Evolutionary conservation across 2,888 invertebrate species (phyloP), one percentile per base, ranked within the genome.

Genomic region (Cotesia congregata): DNA sequence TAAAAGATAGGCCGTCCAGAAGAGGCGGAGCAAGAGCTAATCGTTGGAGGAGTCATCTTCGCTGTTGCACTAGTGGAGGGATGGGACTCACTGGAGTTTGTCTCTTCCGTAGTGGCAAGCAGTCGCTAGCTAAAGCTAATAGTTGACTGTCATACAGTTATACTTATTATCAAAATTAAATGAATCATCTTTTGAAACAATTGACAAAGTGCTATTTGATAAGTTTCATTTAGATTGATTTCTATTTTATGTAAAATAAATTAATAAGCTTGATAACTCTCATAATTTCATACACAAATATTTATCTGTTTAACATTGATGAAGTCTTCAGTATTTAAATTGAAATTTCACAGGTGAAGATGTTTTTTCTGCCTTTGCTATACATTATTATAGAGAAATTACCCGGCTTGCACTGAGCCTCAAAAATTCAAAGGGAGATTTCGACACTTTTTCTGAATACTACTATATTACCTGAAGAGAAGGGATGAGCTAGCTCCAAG

Each of bases 91-190:
- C 81, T 83, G 83, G 83, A 84, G 86, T 85, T 86, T 85, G 83
- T 82, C 80, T 86, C 85, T 84, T 87, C 84, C 83, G 84, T 80
- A 82, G 84, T 83, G 81, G 86, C 85, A 84, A 86, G 87, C 88
- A 88, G 88, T 88, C 87, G 88, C 86, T 84, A 85, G 86, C 85
- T 85, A 86, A 86, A 85, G 86, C 85, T 86, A 87, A 87, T 86
- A 85, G 86, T 86, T 83, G 85, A 84, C 83, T 84, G 86, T 86
- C 85, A 86, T 86, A 86, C 85, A 86, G 84, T 86, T 41, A 9
- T 39, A 30, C 9, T 67, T 20, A 17, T 69, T 69, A 15, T 59
- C 40, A 39, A 65, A 64, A 64, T 64, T 9, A 7, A 20, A 20
- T 20, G 20, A 20, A 20, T 64, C 5, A 9, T 64, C 20, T 64